Base-by-base conservation (phyloP, 2,797 vertebrate species). In the Helostoma temminkii region DNA sequence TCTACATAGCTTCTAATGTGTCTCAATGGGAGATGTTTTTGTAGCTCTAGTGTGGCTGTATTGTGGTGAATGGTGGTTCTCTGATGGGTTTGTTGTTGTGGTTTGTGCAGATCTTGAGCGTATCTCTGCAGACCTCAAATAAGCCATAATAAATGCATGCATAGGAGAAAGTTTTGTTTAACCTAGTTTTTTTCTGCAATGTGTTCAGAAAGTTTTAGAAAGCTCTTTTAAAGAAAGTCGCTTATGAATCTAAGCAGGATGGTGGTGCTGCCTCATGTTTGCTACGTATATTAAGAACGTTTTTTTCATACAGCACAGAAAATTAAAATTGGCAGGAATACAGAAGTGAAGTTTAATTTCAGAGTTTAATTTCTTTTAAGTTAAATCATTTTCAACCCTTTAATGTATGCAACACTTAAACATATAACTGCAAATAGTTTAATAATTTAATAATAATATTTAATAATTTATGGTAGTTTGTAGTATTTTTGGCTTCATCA, bases 11-110 rank as follows among this genome's bases (percentile, higher is more conserved):
- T 63, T 65, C 52, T 66, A 56, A 55, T 57, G 52, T 37, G 50
- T 72, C 50, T 50, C 54, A 32, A 16, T 34, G 56, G 47, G 18
- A 46, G 78, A 74, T 28, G 57, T 73, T 56, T 81, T 74, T 49
- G n/a, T n/a, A 80, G 50, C 60, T 56, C 48, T 64, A 36, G 22
- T 66, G 53, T 5, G 50, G 42, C n/a, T 36, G 45, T 5, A 36
- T 48, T 39, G 58, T 36, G 42, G 34, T 55, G 36, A 64, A 37
- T 67, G 47, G 41, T 32, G 45, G 26, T 69, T 75, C 41, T 62
- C 5, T 49, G 69, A 65, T 42, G 62, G 49, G 36, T 46, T 60
- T 54, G 75, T 71, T 83, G 76, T 83, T 74, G 72, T 52, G 74
- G 81, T 76, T 73, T 41, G 54, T 66, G 43, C 48, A 5, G 21